These are phyloP conservation scores for Chiloscyllium plagiosum DNA, from an alignment of 2,113 vertebrate species.

Conservation along the genomic window DNA sequence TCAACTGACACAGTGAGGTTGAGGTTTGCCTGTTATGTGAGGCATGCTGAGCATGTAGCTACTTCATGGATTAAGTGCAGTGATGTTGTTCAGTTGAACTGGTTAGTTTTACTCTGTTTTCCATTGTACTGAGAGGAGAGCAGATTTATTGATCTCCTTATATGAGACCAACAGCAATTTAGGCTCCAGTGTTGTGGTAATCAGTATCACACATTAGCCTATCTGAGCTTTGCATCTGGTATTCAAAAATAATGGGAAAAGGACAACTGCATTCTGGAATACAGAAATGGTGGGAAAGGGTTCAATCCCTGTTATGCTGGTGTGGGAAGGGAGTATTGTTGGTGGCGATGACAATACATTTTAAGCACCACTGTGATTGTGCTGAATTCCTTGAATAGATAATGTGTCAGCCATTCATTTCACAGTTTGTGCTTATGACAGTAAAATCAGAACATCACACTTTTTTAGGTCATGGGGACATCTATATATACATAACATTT, in stretches of 20 bases:
- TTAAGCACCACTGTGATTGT: not conserved
- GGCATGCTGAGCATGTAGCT: not conserved
- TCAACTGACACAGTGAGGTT: not conserved
- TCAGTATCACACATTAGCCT: not conserved
- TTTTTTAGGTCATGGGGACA: not conserved
- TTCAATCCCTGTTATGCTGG: not conserved
- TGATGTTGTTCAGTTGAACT: too few relatives aligned
- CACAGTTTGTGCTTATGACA: not conserved
- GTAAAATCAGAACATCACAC: not conserved
- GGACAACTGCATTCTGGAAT: not conserved
- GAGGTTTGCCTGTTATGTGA: not conserved
- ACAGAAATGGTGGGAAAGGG: not conserved
- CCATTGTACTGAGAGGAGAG: not conserved
- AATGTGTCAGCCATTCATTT: not conserved
- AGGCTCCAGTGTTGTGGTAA: not conserved
- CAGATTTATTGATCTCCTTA: not conserved
- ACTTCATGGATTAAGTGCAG: not conserved
- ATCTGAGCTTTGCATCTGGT: not conserved
- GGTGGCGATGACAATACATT: not conserved
- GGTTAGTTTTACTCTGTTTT: not conserved
- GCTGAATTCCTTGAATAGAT: not conserved
- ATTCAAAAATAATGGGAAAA: not conserved
- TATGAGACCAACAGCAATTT: not conserved
- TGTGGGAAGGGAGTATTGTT: not conserved
- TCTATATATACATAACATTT: not conserved